Conservation (phyloP, 2,888 invertebrate genomes). For the Calameuta idolon region DNA sequence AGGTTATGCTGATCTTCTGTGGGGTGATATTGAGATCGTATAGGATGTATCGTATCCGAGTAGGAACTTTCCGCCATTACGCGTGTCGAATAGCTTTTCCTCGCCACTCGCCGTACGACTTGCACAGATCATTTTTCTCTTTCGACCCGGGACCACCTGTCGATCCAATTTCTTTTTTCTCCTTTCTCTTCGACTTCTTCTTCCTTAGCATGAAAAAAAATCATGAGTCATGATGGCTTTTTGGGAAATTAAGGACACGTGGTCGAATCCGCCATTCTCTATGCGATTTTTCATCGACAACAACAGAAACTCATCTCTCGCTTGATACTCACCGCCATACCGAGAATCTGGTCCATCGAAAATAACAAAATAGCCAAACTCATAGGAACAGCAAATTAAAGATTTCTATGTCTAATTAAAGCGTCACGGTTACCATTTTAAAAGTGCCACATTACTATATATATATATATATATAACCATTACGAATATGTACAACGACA, state of each 20-base stretch:
- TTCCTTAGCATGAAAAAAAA: background rate
- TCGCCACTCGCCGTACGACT: background rate
- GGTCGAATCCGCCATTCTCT: background rate
- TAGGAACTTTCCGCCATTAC: background rate
- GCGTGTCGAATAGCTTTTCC: background rate
- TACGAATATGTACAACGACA: background rate
- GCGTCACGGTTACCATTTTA: background rate
- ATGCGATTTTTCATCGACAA: background rate
- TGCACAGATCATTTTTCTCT: background rate
- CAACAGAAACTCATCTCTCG: background rate
- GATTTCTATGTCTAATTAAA: background rate
- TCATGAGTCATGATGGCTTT: background rate
- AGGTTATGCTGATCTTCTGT: background rate
- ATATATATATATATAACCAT: too few relatives aligned
- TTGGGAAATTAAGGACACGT: background rate
- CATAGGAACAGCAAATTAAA: background rate
- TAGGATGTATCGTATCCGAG: background rate
- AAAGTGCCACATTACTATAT: background rate
- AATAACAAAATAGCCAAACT: background rate
- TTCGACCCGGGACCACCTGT: background rate
- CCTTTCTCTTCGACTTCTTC: background rate
- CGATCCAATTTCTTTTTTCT: background rate
- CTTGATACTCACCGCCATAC: background rate
- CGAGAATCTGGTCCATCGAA: background rate
- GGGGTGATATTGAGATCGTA: background rate